Evolutionary conservation across 1,140 invertebrate species (phyloP).

Genomic region (Dysdera silvatica): DNA sequence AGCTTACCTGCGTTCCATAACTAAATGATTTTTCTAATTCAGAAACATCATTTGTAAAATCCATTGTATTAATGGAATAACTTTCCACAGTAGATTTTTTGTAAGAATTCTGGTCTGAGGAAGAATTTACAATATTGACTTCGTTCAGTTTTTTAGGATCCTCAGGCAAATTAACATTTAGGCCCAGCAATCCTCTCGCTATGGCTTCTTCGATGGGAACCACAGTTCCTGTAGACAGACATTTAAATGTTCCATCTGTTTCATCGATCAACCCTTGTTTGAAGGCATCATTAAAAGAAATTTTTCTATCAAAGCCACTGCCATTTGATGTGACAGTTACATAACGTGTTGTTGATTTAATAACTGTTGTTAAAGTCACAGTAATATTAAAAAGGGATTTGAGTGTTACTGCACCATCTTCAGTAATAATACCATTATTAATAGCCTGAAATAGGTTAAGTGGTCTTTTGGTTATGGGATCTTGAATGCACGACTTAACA

Average conservation of each 20-base stretch:
- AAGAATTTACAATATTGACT: neutral
- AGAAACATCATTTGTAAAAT: too few relatives aligned
- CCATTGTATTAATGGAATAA: too few relatives aligned
- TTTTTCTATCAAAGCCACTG: constrained; percentile 51
- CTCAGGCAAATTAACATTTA: neutral
- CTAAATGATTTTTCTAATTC: too few relatives aligned
- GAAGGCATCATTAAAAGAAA: constrained; percentile 68
- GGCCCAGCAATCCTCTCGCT: constrained; percentile 39
- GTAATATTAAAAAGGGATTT: constrained; percentile 75
- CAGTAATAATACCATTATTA: constrained; percentile 69
- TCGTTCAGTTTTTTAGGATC: neutral
- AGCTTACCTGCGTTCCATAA: too few relatives aligned
- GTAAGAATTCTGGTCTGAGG: too few relatives aligned
- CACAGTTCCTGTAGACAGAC: constrained; percentile 63
- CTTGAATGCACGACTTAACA: constrained; percentile 72
- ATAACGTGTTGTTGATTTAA: constrained; percentile 68
- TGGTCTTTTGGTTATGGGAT: constrained; percentile 63
- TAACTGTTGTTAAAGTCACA: constrained; percentile 72
- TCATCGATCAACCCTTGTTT: constrained; percentile 71
- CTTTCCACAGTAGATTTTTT: too few relatives aligned
- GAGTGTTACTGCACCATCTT: constrained; percentile 72
- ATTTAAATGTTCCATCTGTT: constrained; percentile 63
- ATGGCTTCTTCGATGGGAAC: constrained; percentile 76
- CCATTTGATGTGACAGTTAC: constrained; percentile 61
- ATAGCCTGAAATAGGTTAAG: constrained; percentile 78